Evolutionary conservation across 2,888 invertebrate genomes (phyloP).

Genomic region (Macaria notata): DNA sequence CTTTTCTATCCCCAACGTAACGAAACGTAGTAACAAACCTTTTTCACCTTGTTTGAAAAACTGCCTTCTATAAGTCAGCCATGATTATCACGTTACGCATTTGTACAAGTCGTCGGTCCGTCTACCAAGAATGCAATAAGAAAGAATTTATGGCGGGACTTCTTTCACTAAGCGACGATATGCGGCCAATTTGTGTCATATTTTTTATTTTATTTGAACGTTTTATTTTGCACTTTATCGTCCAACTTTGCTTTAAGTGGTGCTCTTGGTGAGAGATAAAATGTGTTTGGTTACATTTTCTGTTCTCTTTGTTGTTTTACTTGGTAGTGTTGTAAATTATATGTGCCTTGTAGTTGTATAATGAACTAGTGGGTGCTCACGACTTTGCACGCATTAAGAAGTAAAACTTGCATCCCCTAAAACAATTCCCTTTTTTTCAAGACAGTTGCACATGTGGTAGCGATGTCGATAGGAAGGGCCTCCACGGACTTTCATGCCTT

Average conservation of each 20-base stretch:
- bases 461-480: too few species aligned
- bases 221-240: slow-evolving; percentile 5
- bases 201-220: slow-evolving; percentile 6
- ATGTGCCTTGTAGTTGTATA: too few species aligned
- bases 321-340: too few species aligned
- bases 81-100: slow-evolving; percentile 7
- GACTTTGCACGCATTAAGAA: too few species aligned
- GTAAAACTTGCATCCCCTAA: too few species aligned
- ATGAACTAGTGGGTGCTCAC: too few species aligned
- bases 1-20: too few species aligned
- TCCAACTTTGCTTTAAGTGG: neutral
- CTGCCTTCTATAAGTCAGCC: neutral
- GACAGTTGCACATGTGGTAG: too few species aligned
- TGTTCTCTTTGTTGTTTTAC: neutral
- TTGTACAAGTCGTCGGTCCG: slow-evolving; percentile 2
- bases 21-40: too few species aligned
- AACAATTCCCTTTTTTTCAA: too few species aligned
- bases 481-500: too few species aligned
- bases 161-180: slow-evolving; percentile 7
- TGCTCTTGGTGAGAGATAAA: neutral
- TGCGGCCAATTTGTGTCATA: slow-evolving; percentile 6
- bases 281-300: neutral
- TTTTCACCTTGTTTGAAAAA: neutral
- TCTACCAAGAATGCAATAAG: slow-evolving; percentile 16
- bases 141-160: slow-evolving; percentile 12